Evolutionary conservation across 2,797 vertebrate species (phyloP), one percentile per base, ranked within the genome.

Genomic region (Apogon talboti): DNA sequence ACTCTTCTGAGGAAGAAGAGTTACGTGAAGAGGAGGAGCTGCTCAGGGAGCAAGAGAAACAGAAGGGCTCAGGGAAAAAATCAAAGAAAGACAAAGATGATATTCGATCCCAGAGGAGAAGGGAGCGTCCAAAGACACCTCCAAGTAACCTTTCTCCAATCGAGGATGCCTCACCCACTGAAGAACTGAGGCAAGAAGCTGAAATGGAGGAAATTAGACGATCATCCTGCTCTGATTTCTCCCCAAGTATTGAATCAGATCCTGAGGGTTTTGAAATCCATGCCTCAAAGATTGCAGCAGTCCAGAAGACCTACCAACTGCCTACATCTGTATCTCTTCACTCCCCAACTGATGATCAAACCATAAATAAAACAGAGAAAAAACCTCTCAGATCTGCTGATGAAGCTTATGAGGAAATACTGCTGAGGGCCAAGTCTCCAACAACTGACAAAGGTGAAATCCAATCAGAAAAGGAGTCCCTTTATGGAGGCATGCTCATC

Each of bases 51-150:
- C 97, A 99, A 81, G 98, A 99, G 81, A 98, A 96, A 76, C 97
- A 98, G 43, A 98, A 95, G 82, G 94, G 94, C 78, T 96, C 96
- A 9, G 96, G 96, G 61, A 98, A 97, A 89, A 99, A 98, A 84
- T 99, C 98, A 3, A 99, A 97, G 87, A 98, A 96, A 86, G 97
- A 98, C 79, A 99, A 99, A 90, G 98, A 99, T 62, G 97, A 99
- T 51, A 94, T 98, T 66, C 92, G 97, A 86, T 95, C 95, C 46
- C 96, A 99, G 79, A 96, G 96, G 81, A 96, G 98, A 69, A 91
- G 97, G 56, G 98, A 99, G 64, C 93, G 91, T 69, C 94, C 96
- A 59, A 98, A 98, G 87, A 97, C 97, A 13, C 95, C 98, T 2
- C 96, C 96, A 12, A 99, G 98, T 80, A 99, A 98, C 75, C 95